Percentiles rank a stretch among this genome's conserved stretches.
phyloP scores from a whole-genome alignment of 2,888 invertebrate species.

The Drosophila helvetica region DNA sequence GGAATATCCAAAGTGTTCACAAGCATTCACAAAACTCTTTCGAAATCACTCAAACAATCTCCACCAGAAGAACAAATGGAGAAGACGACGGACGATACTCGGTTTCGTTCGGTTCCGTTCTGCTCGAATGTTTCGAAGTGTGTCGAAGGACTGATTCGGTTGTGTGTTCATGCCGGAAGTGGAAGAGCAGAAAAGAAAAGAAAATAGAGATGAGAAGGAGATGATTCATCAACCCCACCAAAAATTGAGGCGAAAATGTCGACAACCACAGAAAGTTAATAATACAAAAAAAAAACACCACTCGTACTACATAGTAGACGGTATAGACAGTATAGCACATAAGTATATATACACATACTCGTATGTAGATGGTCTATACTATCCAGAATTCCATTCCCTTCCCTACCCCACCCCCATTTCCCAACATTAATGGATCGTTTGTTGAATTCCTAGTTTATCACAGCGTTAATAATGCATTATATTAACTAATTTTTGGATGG shows the following conservation, averaged over 20 bases:
- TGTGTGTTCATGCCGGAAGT: neutral
- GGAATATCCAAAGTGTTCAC: neutral
- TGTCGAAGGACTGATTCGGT: neutral
- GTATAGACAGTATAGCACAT: constrained; percentile 14
- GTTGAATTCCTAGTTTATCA: constrained; percentile 22
- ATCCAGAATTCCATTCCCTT: neutral
- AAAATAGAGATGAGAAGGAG: constrained; percentile 9
- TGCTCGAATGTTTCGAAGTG: neutral
- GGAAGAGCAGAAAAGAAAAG: neutral
- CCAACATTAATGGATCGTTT: constrained; percentile 1
- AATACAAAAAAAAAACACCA: constrained; percentile 2
- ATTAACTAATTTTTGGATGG: constrained; percentile 23
- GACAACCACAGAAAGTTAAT: constrained; percentile 18
- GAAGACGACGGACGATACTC: neutral
- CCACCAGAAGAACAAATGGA: neutral
- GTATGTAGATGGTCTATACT: constrained; percentile 21
- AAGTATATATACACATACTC: constrained; percentile 38
- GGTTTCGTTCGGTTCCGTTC: neutral
- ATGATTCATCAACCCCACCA: constrained; percentile 40
- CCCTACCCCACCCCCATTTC: neutral
- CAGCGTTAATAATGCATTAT: constrained; percentile 5
- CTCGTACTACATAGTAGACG: constrained; percentile 40
- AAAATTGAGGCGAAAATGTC: constrained; percentile 6
- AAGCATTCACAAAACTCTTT: neutral
- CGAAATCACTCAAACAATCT: too few species aligned